Evolutionary conservation across 2,113 vertebrate genomes (phyloP).

Genomic region (Heptranchias perlo): DNA sequence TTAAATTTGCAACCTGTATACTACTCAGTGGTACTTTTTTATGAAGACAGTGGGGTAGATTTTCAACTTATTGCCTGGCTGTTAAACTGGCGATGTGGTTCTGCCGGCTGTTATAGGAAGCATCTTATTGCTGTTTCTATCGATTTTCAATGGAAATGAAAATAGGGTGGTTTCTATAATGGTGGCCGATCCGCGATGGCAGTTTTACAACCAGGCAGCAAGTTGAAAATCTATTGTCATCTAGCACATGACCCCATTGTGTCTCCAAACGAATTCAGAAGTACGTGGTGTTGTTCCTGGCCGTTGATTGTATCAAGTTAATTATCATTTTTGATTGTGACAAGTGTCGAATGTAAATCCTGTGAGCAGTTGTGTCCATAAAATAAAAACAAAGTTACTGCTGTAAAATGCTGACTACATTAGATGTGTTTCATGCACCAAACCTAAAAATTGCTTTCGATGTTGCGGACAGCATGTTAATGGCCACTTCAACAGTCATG

Average conservation of each 20-base stretch:
- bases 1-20: not conserved
- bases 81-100: not conserved
- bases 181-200: too few species aligned
- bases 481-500: constrained; percentile 6
- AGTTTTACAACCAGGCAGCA: not conserved
- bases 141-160: not conserved
- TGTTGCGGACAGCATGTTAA: not conserved
- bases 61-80: not conserved
- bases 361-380: not conserved
- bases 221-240: not conserved
- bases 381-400: constrained; percentile 13
- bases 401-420: not conserved
- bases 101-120: not conserved
- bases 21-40: not conserved
- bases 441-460: not conserved
- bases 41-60: not conserved
- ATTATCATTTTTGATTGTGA: not conserved
- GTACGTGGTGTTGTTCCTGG: not conserved
- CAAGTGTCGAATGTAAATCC: not conserved
- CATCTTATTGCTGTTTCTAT: not conserved
- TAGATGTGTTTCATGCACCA: not conserved
- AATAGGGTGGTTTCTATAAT: not conserved
- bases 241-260: too few species aligned
- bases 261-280: not conserved
- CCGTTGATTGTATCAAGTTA: not conserved